Evolutionary conservation across 2,113 vertebrate species (phyloP).

Genomic region (Acanthisitta chloris): DNA sequence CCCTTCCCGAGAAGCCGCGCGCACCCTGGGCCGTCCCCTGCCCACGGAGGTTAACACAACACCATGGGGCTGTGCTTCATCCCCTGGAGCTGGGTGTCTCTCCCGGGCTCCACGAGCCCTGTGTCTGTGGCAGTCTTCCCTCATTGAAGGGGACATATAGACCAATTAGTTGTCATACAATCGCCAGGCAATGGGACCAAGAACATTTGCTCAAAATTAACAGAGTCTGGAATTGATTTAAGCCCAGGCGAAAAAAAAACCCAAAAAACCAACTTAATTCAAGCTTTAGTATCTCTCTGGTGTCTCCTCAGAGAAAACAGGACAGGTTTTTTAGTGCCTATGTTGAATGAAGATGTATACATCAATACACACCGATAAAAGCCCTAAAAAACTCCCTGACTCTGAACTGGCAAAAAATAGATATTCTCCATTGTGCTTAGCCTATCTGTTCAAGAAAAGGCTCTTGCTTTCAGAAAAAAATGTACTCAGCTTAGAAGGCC

Average conservation of each 20-base stretch:
- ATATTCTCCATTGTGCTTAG: neutral
- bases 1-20: neutral
- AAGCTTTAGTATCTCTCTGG: neutral
- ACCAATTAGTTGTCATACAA: constrained; percentile 69
- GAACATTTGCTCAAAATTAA: constrained; percentile 42
- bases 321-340: neutral
- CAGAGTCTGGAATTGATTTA: constrained; percentile 53
- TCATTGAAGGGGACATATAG: constrained; percentile 50
- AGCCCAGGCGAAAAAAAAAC: neutral
- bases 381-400: neutral
- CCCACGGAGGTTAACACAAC: constrained; percentile 38
- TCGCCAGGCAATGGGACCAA: constrained; percentile 16
- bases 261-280: neutral
- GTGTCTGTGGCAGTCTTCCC: neutral
- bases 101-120: neutral
- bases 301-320: neutral
- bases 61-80: neutral
- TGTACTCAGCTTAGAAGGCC: neutral
- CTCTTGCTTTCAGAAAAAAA: neutral
- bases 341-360: neutral
- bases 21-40: neutral
- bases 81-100: neutral
- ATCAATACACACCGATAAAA: neutral
- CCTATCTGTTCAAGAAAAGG: neutral
- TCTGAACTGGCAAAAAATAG: neutral